Conservation (phyloP, 2,888 invertebrate species). For the Tricholauxania praeusta region DNA sequence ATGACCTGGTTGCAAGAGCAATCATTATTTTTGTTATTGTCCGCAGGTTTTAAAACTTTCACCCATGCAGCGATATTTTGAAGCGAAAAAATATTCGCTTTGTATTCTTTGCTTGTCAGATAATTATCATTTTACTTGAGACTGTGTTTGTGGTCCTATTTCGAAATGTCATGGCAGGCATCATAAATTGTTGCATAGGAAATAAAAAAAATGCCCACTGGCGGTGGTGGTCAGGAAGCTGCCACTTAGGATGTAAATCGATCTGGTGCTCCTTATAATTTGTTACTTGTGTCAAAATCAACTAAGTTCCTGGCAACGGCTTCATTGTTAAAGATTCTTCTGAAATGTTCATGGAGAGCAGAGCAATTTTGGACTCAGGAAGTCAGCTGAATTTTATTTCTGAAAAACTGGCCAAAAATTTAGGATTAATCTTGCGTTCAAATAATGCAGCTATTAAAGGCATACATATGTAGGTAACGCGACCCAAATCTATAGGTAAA, state of each 20-base stretch:
- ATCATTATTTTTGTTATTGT: neutral
- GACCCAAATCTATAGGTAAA: too few species aligned
- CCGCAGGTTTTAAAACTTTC: slow-evolving; percentile 1
- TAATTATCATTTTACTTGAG: too few species aligned
- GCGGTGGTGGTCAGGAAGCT: neutral
- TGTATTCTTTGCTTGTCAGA: slow-evolving; percentile 25
- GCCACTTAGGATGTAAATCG: too few species aligned
- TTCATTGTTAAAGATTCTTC: neutral
- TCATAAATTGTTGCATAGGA: too few species aligned
- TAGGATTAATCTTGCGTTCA: neutral
- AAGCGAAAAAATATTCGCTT: slow-evolving; percentile 20
- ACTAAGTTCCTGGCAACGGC: slow-evolving; percentile 5
- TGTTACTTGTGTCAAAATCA: neutral
- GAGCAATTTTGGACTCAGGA: slow-evolving; percentile 13
- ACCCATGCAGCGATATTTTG: slow-evolving; percentile 29
- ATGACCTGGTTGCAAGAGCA: slow-evolving; percentile 6
- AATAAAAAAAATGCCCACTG: neutral
- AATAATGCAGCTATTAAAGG: slow-evolving; percentile 1
- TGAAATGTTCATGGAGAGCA: neutral
- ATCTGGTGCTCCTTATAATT: neutral
- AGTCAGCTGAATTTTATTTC: slow-evolving; percentile 25
- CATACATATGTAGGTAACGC: slow-evolving; percentile 1
- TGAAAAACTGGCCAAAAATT: neutral
- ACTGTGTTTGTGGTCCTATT: too few species aligned
- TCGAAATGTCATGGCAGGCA: too few species aligned